Percentiles rank a stretch among this genome's conserved stretches.
phyloP scores from a whole-genome alignment of 1,140 invertebrate genomes.

The Nephotettix cincticeps region DNA sequence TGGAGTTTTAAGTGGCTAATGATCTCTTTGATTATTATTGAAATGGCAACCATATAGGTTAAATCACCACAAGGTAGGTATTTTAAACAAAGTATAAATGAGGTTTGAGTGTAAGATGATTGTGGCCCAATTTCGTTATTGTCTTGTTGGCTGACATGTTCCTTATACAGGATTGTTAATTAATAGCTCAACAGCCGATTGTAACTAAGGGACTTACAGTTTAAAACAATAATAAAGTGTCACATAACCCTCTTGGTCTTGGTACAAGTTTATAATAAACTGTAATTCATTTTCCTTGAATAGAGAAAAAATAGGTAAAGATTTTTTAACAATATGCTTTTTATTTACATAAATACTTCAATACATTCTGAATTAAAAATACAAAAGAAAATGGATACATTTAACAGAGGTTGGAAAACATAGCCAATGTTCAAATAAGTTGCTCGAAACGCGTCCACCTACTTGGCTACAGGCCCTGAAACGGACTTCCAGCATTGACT shows the following conservation, averaged over 20 bases:
- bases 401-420: not conserved
- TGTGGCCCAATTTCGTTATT: too few relatives aligned
- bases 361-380: constrained; percentile 13
- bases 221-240: constrained; percentile 1
- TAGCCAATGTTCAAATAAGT: constrained; percentile 10
- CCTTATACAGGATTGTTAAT: too few relatives aligned
- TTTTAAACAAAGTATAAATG: too few relatives aligned
- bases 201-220: too few relatives aligned
- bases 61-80: too few relatives aligned
- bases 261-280: not conserved
- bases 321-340: constrained; percentile 19
- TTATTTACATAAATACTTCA: constrained; percentile 16
- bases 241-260: constrained; percentile 1
- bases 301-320: not conserved
- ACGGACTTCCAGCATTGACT: not conserved
- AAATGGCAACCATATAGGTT: too few relatives aligned
- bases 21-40: too few relatives aligned
- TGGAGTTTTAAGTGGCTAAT: too few relatives aligned
- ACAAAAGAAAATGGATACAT: constrained; percentile 14
- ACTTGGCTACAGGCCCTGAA: constrained; percentile 6
- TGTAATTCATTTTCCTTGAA: constrained; percentile 11
- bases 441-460: not conserved
- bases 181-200: too few relatives aligned
- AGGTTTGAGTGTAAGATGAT: too few relatives aligned
- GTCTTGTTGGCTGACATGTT: too few relatives aligned